These are phyloP conservation scores for Fragum whitleyi DNA, from an alignment of 2,888 invertebrate species.

Conservation along the genomic window DNA sequence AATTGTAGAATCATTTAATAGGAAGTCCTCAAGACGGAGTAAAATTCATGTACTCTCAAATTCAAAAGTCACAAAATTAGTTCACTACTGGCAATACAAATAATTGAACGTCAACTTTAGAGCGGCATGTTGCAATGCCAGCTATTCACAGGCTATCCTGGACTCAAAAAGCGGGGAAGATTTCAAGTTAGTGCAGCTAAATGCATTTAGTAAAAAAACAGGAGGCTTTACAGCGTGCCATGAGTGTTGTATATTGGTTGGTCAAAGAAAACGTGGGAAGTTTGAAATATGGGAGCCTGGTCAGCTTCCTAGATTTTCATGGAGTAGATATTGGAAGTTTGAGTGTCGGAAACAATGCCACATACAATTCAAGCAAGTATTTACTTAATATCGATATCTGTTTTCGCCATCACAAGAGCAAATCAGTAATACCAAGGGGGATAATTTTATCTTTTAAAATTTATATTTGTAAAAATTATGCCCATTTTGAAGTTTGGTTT, in stretches of 20 bases:
- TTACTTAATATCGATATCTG: too few species aligned
- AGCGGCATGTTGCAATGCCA: background rate
- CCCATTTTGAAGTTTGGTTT: background rate
- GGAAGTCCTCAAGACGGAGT: too few species aligned
- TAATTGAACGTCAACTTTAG: background rate
- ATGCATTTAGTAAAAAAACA: conserved; percentile 8
- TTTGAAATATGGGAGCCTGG: conserved; percentile 7
- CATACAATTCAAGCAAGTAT: conserved; percentile 20
- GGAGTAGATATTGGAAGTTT: conserved; percentile 11
- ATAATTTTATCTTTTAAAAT: background rate
- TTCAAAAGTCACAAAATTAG: too few species aligned
- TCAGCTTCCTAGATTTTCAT: conserved; percentile 17
- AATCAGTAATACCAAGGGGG: background rate
- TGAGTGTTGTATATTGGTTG: conserved; percentile 29
- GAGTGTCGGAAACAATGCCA: conserved; percentile 25
- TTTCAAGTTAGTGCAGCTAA: background rate
- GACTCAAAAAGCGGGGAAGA: background rate
- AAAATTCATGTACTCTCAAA: too few species aligned
- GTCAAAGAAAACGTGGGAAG: conserved; percentile 23
- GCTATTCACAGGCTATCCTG: background rate
- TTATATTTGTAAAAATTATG: background rate
- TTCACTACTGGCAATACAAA: conserved; percentile 15
- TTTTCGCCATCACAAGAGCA: conserved; percentile 1
- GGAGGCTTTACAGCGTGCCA: conserved; percentile 9
- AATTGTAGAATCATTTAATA: too few species aligned